These are phyloP conservation scores for Notamacropus eugenii DNA, from an alignment of 2,797 vertebrate species.

Conservation along the genomic window DNA sequence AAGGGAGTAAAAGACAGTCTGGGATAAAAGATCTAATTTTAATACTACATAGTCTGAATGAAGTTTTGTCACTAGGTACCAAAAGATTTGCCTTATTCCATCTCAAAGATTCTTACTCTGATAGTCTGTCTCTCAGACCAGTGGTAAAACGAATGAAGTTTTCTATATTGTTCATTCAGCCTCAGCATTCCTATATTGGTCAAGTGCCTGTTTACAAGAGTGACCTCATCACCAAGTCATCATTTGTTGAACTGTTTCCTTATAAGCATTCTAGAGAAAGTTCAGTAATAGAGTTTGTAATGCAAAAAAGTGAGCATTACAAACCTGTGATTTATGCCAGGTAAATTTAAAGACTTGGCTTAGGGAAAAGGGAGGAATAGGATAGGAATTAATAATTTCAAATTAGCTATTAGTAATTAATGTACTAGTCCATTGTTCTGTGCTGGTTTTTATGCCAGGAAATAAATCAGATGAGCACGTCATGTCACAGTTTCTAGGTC, in stretches of 20 bases:
- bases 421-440: not conserved
- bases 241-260: not conserved
- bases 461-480: constrained; percentile 1
- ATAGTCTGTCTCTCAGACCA: constrained; percentile 14
- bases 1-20: not conserved
- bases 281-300: constrained; percentile 3
- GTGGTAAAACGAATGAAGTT: constrained; percentile 28
- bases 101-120: not conserved
- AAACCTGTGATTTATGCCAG: constrained; percentile 8
- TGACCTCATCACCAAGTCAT: constrained; percentile 30
- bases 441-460: constrained; percentile 13
- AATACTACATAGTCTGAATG: constrained; percentile 5
- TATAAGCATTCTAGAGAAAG: constrained; percentile 36
- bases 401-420: not conserved
- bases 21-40: constrained; percentile 45
- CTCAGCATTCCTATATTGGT: constrained; percentile 46
- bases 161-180: constrained; percentile 37
- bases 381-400: not conserved
- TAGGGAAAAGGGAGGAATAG: not conserved
- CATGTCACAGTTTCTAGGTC: not conserved
- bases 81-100: not conserved
- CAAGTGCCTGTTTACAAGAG: constrained; percentile 43
- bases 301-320: not conserved
- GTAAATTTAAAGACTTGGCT: not conserved
- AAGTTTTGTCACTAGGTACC: constrained; percentile 20